Evolutionary conservation across 1,140 invertebrate species (phyloP).

Genomic region (Aphis gossypii): DNA sequence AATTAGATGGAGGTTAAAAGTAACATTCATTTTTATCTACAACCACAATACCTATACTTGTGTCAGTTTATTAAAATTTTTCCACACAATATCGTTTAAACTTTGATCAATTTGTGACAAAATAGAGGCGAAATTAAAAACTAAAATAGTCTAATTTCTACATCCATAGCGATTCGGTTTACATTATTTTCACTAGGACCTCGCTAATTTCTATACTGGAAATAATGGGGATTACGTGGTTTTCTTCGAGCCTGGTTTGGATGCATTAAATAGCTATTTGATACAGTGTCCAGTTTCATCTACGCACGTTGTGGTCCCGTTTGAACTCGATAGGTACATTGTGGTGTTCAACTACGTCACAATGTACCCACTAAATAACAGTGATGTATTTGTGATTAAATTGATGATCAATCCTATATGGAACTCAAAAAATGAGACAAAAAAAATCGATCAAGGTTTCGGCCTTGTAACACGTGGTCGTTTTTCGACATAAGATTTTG

Average conservation of each 20-base stretch:
- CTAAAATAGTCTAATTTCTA: neutral
- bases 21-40: neutral
- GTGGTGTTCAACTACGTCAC: neutral
- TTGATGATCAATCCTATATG: neutral
- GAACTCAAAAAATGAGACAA: neutral
- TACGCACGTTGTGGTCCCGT: neutral
- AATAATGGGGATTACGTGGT: neutral
- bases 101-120: neutral
- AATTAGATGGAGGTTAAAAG: neutral
- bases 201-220: neutral
- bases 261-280: neutral
- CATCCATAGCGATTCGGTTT: neutral
- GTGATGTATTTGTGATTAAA: neutral
- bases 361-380: neutral
- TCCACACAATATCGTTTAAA: neutral
- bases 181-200: neutral
- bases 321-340: neutral
- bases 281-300: neutral
- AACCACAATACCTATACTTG: neutral
- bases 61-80: neutral
- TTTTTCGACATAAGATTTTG: too few relatives aligned
- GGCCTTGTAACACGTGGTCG: too few relatives aligned
- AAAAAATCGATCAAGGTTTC: neutral
- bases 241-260: neutral
- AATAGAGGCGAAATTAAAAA: neutral